Evolutionary conservation across 1,140 invertebrate species (phyloP), one percentile per base, ranked within the genome.

Genomic region (Plectrocnemia conspersa): DNA sequence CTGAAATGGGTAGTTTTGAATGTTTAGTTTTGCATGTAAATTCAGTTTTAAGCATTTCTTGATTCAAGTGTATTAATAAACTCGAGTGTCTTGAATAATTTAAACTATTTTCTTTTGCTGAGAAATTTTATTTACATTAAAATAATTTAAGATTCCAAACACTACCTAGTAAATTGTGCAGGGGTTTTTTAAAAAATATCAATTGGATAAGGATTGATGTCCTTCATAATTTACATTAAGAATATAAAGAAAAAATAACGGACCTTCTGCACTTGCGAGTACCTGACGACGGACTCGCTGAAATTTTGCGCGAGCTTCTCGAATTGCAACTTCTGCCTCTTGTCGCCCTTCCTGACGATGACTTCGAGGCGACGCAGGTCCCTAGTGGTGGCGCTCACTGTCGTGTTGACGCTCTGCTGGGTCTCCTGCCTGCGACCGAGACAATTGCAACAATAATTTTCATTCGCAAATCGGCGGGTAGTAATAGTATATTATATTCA

Each of bases 241-340:
- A n/a, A n/a, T n/a, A n/a, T n/a, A n/a, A n/a, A n/a, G n/a, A n/a
- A n/a, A n/a, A n/a, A n/a, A n/a, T n/a, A n/a, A n/a, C 58, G 52
- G 73, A 88, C 86, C 75, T 89, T 88, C 68, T 93, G 90, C 61
- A 88, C 76, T 11, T 76, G 69, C 35, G 85, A 83, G 64, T 92
- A 94, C 67, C 82, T 84, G 36, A 84, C 80, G 0, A 93, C 73
- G 7, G 87, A 82, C 63, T 86, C 85, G 58, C 83, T 82, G 66
- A 92, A 93, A 59, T 88, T 85, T 62, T 82, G 82, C 4, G 83
- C 88, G 1, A 94, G 74, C 68, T 88, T 82, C 60, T 90, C 89
- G 35, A 89, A 79, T 72, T 92, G 87, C 56, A 93, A 73, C 64
- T 87, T 88, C 63, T 88, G 85, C 50, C 85, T 81, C 65, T 89